Conservation (phyloP, 2,888 invertebrate genomes). For the Microplitis manilae region DNA sequence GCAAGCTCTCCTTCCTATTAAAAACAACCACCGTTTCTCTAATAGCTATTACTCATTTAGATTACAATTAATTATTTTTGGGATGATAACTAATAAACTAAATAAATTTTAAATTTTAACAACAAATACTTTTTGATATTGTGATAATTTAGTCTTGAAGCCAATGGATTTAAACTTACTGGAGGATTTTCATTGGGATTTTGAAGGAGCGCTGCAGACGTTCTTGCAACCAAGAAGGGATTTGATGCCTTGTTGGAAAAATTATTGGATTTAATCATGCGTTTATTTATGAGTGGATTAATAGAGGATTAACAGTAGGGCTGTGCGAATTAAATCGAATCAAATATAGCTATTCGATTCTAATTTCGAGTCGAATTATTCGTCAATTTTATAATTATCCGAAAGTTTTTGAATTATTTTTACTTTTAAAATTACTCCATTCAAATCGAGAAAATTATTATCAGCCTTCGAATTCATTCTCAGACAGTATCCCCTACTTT, state of each 20-base stretch:
- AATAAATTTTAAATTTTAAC: neutral
- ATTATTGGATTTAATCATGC: constrained; percentile 4
- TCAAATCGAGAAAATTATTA: too few species aligned
- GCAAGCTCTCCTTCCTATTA: constrained; percentile 78
- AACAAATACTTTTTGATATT: neutral
- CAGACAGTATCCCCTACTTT: too few species aligned
- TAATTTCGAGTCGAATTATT: too few species aligned
- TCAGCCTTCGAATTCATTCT: too few species aligned
- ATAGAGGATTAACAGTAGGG: neutral
- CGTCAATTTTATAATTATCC: too few species aligned
- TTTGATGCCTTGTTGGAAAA: constrained; percentile 35
- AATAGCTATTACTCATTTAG: constrained; percentile 5
- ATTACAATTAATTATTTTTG: constrained; percentile 2
- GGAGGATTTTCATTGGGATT: constrained; percentile 33
- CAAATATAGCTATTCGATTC: too few species aligned
- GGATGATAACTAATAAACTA: neutral
- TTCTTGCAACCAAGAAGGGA: constrained; percentile 44
- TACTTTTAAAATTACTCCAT: too few species aligned
- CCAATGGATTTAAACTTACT: constrained; percentile 45
- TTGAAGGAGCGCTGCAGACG: constrained; percentile 43
- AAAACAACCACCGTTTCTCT: constrained; percentile 62
- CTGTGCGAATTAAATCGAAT: too few species aligned
- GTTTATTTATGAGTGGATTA: neutral
- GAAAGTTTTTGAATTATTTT: too few species aligned
- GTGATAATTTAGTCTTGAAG: neutral